phyloP scores from a whole-genome alignment of 2,888 invertebrate genomes.

The Drosophila setosimentum region DNA sequence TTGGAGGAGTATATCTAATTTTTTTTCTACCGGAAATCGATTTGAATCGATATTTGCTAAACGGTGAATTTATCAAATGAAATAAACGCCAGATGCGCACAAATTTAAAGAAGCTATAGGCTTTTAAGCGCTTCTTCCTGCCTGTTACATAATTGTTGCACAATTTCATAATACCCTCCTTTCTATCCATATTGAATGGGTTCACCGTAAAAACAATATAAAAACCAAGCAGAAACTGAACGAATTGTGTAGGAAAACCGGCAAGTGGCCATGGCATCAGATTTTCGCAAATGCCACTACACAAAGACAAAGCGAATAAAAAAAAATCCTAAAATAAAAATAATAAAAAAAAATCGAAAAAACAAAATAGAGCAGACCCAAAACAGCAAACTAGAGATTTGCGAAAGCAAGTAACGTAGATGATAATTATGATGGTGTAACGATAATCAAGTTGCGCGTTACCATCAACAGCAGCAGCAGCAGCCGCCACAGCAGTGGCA shows the following conservation, averaged over 20 bases:
- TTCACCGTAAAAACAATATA: background rate
- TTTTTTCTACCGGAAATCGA: background rate
- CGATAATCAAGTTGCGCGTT: slow-evolving; percentile 36
- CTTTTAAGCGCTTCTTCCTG: background rate
- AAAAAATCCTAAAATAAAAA: no score
- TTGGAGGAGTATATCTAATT: background rate
- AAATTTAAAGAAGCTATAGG: background rate
- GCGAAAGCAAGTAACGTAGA: slow-evolving; percentile 57
- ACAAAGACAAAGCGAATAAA: slow-evolving; percentile 16
- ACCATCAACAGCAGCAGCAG: slow-evolving; percentile 14
- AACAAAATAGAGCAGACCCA: slow-evolving; percentile 44
- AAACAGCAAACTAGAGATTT: slow-evolving; percentile 44
- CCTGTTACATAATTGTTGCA: background rate
- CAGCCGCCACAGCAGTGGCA: background rate
- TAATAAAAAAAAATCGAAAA: background rate
- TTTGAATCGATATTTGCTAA: background rate
- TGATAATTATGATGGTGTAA: slow-evolving; percentile 36
- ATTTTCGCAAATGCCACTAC: slow-evolving; percentile 65
- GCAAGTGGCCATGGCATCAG: slow-evolving; percentile 63
- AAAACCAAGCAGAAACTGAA: slow-evolving; percentile 36
- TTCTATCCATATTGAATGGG: background rate
- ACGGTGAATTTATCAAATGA: background rate
- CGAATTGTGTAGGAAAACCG: slow-evolving; percentile 75
- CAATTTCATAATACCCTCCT: background rate
- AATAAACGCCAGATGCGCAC: background rate